These are phyloP conservation scores for Carassius gibelio DNA, from an alignment of 2,113 vertebrate species.

Conservation along the genomic window DNA sequence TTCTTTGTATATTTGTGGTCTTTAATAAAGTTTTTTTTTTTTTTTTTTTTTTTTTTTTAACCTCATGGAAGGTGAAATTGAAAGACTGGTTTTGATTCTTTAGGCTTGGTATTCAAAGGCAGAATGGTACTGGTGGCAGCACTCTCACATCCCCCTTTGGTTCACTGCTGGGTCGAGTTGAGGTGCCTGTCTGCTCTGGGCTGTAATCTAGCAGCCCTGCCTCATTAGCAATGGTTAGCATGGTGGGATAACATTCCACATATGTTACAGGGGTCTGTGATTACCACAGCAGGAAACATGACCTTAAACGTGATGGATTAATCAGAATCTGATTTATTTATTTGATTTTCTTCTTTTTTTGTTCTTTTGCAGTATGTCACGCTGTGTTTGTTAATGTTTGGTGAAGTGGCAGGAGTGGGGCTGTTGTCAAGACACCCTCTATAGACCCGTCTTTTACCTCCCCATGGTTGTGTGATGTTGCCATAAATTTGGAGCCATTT, in stretches of 20 bases:
- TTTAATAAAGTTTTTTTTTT: neutral
- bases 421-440: neutral
- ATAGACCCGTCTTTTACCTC: neutral
- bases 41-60: no score
- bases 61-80: neutral
- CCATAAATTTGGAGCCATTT: slow-evolving; percentile 1
- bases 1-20: neutral
- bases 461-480: slow-evolving; percentile 6
- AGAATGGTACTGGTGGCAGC: neutral
- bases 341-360: slow-evolving; percentile 9
- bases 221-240: slow-evolving; percentile 44
- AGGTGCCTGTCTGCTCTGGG: slow-evolving; percentile 14
- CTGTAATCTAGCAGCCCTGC: slow-evolving; percentile 25
- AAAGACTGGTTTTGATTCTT: neutral
- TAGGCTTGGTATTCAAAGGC: neutral
- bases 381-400: slow-evolving; percentile 32
- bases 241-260: slow-evolving; percentile 25
- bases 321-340: slow-evolving; percentile 48
- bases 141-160: neutral
- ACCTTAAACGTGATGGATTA: slow-evolving; percentile 49
- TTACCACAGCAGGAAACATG: slow-evolving; percentile 44
- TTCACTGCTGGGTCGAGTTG: slow-evolving; percentile 16
- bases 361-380: neutral
- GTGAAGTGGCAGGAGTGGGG: neutral
- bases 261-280: slow-evolving; percentile 40